Percentiles rank a stretch among this genome's conserved stretches.
These are phyloP conservation scores for Telenomus remus DNA, from an alignment of 1,140 invertebrate genomes.

Conservation along the genomic window DNA sequence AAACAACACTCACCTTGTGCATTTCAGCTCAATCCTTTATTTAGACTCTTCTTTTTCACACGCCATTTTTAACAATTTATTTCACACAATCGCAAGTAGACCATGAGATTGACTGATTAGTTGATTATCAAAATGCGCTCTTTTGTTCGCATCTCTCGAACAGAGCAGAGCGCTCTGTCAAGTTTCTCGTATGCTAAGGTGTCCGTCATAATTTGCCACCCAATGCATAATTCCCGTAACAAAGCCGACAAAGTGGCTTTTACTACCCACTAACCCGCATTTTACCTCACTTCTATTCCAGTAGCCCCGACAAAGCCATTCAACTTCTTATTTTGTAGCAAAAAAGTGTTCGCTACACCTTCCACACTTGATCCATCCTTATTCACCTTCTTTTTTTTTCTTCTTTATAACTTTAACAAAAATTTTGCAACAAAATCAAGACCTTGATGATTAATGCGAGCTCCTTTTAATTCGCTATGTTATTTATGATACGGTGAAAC, in stretches of 20 bases:
- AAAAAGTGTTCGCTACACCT: background rate
- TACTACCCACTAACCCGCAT: conserved; percentile 62
- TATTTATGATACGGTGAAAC: conserved; percentile 19
- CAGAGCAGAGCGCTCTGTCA: background rate
- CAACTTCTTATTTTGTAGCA: conserved; percentile 3
- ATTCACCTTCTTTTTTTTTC: no score
- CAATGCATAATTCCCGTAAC: conserved; percentile 69
- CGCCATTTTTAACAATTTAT: no score
- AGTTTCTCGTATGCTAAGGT: conserved; percentile 60
- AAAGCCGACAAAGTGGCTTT: conserved; percentile 69
- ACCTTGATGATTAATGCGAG: background rate
- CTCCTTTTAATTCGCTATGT: background rate
- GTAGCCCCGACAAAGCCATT: conserved; percentile 63
- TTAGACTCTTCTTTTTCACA: no score
- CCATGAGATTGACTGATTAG: no score
- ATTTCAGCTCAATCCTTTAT: no score
- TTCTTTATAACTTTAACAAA: background rate
- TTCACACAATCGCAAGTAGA: no score
- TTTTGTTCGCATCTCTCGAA: conserved; percentile 32
- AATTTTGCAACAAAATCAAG: background rate
- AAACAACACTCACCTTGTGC: no score
- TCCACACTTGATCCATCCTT: background rate
- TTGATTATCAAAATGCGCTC: no score
- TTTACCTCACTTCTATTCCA: conserved; percentile 62
- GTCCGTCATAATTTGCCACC: conserved; percentile 70